Evolutionary conservation across 2,113 vertebrate species (phyloP).

Genomic region (Siniperca knerii): DNA sequence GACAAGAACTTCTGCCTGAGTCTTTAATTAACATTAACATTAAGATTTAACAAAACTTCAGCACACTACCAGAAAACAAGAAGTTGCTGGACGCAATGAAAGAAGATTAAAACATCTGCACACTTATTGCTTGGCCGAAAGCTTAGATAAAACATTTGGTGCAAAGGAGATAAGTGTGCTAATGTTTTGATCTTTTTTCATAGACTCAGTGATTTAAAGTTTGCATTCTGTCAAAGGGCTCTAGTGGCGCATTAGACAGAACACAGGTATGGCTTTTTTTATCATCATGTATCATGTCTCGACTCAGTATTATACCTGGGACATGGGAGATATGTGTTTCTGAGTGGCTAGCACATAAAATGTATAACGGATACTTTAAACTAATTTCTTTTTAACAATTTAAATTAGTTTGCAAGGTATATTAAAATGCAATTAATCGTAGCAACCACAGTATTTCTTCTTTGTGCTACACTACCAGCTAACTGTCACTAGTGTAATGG

Average conservation of each 20-base stretch:
- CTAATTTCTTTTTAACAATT: not conserved
- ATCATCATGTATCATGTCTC: not conserved
- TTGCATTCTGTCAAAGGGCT: not conserved
- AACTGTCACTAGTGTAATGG: not conserved
- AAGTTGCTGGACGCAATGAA: not conserved
- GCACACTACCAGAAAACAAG: not conserved
- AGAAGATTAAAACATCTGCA: not conserved
- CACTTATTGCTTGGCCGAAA: not conserved
- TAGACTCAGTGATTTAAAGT: not conserved
- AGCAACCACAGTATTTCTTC: not conserved
- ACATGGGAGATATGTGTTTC: slow-evolving; percentile 3
- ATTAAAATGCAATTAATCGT: not conserved
- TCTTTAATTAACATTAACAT: not conserved
- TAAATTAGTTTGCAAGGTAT: not conserved
- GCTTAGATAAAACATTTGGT: not conserved
- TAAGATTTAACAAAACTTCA: not conserved
- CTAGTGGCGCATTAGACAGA: not conserved
- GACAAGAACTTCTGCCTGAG: not conserved
- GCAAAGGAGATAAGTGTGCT: not conserved
- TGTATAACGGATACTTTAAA: not conserved
- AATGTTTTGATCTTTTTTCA: not conserved
- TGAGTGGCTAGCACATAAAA: not conserved
- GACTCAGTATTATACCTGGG: not conserved
- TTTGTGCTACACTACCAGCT: not conserved
- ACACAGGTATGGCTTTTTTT: not conserved